These are phyloP conservation scores for Seriola dumerili DNA, from an alignment of 2,113 vertebrate species.

Conservation along the genomic window DNA sequence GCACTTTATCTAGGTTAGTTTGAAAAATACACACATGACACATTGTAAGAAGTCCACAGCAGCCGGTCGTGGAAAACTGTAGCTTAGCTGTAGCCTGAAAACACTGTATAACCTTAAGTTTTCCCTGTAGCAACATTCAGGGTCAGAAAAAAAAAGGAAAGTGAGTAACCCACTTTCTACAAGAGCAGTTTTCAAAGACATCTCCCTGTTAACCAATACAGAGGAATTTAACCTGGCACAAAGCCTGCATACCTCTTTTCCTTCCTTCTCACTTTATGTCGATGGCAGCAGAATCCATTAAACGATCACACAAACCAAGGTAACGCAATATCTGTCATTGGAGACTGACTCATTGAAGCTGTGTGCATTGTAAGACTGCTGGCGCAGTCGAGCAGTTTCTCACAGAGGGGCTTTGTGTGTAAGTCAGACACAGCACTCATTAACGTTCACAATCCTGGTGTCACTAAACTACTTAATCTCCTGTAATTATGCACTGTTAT, in stretches of 20 bases:
- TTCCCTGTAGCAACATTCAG: background rate
- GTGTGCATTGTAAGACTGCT: background rate
- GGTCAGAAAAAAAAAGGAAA: slow-evolving; percentile 7
- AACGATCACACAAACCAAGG: slow-evolving; percentile 28
- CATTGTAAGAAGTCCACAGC: background rate
- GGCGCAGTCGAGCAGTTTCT: slow-evolving; percentile 17
- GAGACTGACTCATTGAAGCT: slow-evolving; percentile 20
- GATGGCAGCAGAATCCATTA: slow-evolving; percentile 16
- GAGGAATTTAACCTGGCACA: slow-evolving; percentile 30
- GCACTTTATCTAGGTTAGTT: background rate
- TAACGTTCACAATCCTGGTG: slow-evolving; percentile 21
- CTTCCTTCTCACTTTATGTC: background rate
- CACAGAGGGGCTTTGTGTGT: slow-evolving; percentile 61
- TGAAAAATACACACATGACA: background rate
- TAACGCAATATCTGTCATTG: slow-evolving; percentile 51
- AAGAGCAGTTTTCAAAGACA: slow-evolving; percentile 35
- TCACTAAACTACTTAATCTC: background rate
- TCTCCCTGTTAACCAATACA: slow-evolving; percentile 22
- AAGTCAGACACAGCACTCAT: slow-evolving; percentile 7
- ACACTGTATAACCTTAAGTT: background rate
- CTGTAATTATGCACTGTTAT: background rate
- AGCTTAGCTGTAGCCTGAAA: background rate
- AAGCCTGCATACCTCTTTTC: slow-evolving; percentile 9
- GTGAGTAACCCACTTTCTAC: slow-evolving; percentile 23
- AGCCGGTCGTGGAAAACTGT: background rate